Conservation (phyloP, 2,113 vertebrate genomes). For the Chaetops frenatus region DNA sequence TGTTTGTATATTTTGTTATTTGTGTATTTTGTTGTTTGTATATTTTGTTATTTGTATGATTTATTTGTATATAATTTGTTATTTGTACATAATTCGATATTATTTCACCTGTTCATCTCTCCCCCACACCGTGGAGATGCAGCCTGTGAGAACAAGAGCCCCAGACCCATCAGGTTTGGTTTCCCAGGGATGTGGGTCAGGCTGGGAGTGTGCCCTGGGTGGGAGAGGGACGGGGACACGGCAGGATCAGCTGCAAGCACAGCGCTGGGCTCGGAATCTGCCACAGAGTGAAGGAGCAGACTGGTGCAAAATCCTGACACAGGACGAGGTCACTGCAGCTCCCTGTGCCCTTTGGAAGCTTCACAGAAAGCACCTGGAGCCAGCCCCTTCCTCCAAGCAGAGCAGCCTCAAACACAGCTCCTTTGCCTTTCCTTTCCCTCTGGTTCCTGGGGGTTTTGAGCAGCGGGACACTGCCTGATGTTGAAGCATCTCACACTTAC, state of each 20-base stretch:
- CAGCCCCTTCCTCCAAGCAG: rapidly evolving
- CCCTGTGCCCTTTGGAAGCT: rapidly evolving
- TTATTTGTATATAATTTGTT: neutral
- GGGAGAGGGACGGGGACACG: rapidly evolving
- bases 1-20: neutral
- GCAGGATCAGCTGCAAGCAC: rapidly evolving
- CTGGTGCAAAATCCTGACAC: rapidly evolving
- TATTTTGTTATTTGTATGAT: neutral
- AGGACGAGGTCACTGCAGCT: rapidly evolving
- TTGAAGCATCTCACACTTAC: rapidly evolving
- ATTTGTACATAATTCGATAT: too few species aligned
- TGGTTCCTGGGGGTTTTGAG: rapidly evolving
- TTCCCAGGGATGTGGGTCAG: rapidly evolving
- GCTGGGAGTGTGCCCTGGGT: neutral
- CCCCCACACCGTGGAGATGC: neutral
- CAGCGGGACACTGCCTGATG: neutral
- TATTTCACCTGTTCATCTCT: neutral
- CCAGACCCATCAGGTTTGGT: rapidly evolving
- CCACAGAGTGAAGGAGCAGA: rapidly evolving
- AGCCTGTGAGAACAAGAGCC: rapidly evolving
- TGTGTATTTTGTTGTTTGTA: too few species aligned
- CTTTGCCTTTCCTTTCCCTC: neutral
- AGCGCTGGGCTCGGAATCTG: rapidly evolving
- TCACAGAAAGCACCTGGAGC: rapidly evolving
- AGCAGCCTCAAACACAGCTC: rapidly evolving